A percentile compares a stretch with the other conserved stretches of the same genome.
These are phyloP conservation scores for Leistus spinibarbis DNA, from an alignment of 2,888 invertebrate genomes.

Conservation along the genomic window DNA sequence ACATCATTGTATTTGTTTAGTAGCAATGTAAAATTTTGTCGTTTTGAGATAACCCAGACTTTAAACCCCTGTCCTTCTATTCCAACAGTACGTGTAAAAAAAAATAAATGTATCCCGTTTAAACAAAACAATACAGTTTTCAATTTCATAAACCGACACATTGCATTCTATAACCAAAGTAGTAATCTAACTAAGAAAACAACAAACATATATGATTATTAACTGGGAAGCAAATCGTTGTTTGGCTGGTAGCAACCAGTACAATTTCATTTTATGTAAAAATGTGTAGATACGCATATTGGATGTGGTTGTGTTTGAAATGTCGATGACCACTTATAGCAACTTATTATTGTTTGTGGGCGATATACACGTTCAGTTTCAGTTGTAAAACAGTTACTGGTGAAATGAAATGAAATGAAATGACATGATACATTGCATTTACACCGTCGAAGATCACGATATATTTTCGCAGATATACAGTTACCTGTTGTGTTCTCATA, in stretches of 20 bases:
- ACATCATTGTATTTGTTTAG: too few species aligned
- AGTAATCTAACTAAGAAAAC: background rate
- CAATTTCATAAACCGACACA: background rate
- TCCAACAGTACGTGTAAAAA: too few species aligned
- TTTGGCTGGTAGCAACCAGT: background rate
- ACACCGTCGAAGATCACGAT: background rate
- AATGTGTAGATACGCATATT: background rate
- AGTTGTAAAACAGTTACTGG: background rate
- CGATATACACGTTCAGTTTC: background rate
- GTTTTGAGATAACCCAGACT: too few species aligned
- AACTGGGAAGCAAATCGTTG: background rate
- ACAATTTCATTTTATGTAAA: background rate
- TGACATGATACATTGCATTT: background rate
- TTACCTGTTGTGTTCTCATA: background rate
- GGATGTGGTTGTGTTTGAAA: background rate
- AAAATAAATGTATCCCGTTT: too few species aligned
- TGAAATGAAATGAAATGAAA: background rate
- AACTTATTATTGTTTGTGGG: slow-evolving; percentile 1
- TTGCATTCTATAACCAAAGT: background rate
- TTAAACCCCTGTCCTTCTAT: too few species aligned
- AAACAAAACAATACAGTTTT: too few species aligned
- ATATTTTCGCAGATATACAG: background rate
- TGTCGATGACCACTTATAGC: slow-evolving; percentile 16
- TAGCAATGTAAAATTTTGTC: too few species aligned
- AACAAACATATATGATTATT: background rate